These are phyloP conservation scores for Oxygymnocypris stewartii DNA, from an alignment of 2,113 vertebrate species.

Conservation along the genomic window DNA sequence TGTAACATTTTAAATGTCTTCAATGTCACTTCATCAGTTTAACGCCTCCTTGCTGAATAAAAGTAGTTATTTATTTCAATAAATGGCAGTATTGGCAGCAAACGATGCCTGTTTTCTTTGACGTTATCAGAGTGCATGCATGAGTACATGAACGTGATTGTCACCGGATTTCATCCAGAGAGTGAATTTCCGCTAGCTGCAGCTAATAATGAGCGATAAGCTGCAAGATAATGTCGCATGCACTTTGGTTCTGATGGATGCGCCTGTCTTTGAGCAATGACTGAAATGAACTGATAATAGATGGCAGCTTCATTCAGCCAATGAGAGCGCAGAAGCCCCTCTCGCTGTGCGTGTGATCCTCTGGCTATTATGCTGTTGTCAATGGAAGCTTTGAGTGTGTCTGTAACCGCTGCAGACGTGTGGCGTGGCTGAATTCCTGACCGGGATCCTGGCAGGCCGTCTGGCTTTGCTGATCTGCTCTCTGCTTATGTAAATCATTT, in stretches of 20 bases:
- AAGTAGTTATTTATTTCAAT: not conserved
- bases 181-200: not conserved
- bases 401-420: not conserved
- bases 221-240: not conserved
- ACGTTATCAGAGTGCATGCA: not conserved
- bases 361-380: not conserved
- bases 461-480: not conserved
- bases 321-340: not conserved
- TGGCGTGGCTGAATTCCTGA: slow-evolving; percentile 29
- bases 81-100: not conserved
- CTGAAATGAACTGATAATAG: not conserved
- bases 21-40: not conserved
- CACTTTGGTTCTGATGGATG: too few species aligned
- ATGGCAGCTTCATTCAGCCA: not conserved
- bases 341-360: not conserved
- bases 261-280: not conserved
- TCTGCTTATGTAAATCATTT: slow-evolving; percentile 1
- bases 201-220: not conserved
- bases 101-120: not conserved
- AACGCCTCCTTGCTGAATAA: not conserved
- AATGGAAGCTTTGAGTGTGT: not conserved
- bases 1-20: not conserved
- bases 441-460: too few species aligned
- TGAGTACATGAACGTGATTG: not conserved
- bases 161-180: not conserved